A percentile compares a stretch with the other conserved stretches of the same genome.
These are phyloP conservation scores for Lepilemur ruficaudatus DNA, from an alignment of 2,797 vertebrate species.

Conservation along the genomic window DNA sequence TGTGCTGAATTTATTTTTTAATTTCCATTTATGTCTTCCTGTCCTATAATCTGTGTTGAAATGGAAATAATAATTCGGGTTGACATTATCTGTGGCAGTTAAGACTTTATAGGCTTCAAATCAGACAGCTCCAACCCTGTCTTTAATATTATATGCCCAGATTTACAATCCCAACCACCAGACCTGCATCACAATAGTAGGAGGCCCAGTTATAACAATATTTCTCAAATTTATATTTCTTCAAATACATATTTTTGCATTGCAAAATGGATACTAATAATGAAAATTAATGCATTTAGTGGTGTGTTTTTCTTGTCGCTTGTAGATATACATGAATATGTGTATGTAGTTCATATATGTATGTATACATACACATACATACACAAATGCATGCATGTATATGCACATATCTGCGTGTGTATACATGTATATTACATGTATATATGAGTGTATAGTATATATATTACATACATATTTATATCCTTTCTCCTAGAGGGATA, in stretches of 20 bases:
- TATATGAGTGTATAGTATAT: not conserved
- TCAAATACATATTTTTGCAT: not conserved
- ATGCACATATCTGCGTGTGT: not conserved
- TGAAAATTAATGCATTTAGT: not conserved
- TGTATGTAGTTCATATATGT: not conserved
- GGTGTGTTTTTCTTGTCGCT: not conserved
- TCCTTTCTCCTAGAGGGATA: not conserved
- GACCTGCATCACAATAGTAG: conserved; percentile 35
- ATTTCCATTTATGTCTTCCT: conserved; percentile 82
- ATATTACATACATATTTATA: not conserved
- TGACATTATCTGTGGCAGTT: conserved; percentile 81
- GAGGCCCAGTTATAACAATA: conserved; percentile 24
- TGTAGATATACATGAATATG: not conserved
- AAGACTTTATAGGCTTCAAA: conserved; percentile 76
- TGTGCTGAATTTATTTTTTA: conserved; percentile 83
- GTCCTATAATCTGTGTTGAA: conserved; percentile 78
- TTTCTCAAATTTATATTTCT: conserved; percentile 22
- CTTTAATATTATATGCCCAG: conserved; percentile 71
- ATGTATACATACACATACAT: too few relatives aligned
- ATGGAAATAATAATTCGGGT: conserved; percentile 83
- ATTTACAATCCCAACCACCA: conserved; percentile 66
- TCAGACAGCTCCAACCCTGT: conserved; percentile 68
- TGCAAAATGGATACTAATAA: not conserved
- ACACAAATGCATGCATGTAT: too few relatives aligned
- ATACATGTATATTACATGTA: not conserved